Percentiles rank a stretch among this genome's conserved stretches.
Conservation (phyloP, 2,113 vertebrate genomes). For the Mus musculus region GRCm39 chr17:89622501-89623000, state of each 20-base stretch:
- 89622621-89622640: background rate
- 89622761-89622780: slow-evolving; percentile 18
- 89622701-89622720: slow-evolving; percentile 38
- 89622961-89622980: slow-evolving; percentile 59
- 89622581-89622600: background rate
- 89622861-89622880: slow-evolving; percentile 13
- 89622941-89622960: background rate
- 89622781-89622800: slow-evolving; percentile 44
- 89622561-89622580: background rate
- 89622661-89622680: slow-evolving; percentile 63
- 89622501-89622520: background rate
- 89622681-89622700: background rate
- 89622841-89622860: slow-evolving; percentile 70
- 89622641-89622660: slow-evolving; percentile 40
- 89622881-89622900: slow-evolving; percentile 50
- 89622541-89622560: background rate
- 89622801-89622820: slow-evolving; percentile 53
- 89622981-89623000: background rate
- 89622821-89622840: slow-evolving; percentile 67
- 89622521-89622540: background rate
- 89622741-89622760: background rate
- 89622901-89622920: background rate
- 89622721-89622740: background rate
- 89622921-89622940: background rate
- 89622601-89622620: background rate